Conservation (phyloP, 2,113 vertebrate genomes). For the Protobothrops flavoviridis region DNA sequence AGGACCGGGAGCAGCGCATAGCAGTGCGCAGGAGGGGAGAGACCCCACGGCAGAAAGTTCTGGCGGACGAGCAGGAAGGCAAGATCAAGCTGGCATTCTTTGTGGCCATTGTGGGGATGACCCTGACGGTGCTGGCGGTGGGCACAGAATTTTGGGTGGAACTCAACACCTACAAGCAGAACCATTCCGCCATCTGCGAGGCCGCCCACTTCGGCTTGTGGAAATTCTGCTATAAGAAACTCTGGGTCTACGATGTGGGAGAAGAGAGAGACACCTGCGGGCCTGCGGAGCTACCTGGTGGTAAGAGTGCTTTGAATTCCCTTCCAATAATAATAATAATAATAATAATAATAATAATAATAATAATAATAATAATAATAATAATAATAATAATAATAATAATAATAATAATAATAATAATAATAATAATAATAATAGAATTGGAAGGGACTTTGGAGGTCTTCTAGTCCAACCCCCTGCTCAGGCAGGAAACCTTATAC, state of each 20-base stretch:
- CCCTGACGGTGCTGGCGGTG: conserved; percentile 81
- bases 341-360: too few relatives aligned
- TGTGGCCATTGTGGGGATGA: conserved; percentile 76
- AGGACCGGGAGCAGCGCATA: conserved; percentile 77
- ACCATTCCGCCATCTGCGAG: conserved; percentile 79
- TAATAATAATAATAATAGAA: too few relatives aligned
- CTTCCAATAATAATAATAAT: not conserved
- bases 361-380: too few relatives aligned
- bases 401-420: too few relatives aligned
- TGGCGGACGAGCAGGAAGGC: conserved; percentile 78
- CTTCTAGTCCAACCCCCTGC: too few relatives aligned
- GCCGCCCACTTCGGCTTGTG: conserved; percentile 83
- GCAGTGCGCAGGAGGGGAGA: conserved; percentile 50
- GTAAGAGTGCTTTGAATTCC: conserved; percentile 57
- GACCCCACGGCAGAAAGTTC: conserved; percentile 50
- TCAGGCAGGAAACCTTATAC: too few relatives aligned
- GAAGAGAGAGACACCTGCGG: conserved; percentile 79
- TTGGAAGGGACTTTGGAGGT: too few relatives aligned
- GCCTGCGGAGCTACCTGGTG: conserved; percentile 82
- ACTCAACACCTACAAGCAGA: conserved; percentile 74
- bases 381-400: too few relatives aligned
- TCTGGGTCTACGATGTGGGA: conserved; percentile 82
- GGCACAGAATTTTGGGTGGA: conserved; percentile 92
- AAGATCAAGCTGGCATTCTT: conserved; percentile 77
- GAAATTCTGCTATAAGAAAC: conserved; percentile 82